Percentiles rank a stretch among this genome's conserved stretches.
Evolutionary conservation across 2,888 invertebrate genomes (phyloP).

Genomic region (Baccha elongata): DNA sequence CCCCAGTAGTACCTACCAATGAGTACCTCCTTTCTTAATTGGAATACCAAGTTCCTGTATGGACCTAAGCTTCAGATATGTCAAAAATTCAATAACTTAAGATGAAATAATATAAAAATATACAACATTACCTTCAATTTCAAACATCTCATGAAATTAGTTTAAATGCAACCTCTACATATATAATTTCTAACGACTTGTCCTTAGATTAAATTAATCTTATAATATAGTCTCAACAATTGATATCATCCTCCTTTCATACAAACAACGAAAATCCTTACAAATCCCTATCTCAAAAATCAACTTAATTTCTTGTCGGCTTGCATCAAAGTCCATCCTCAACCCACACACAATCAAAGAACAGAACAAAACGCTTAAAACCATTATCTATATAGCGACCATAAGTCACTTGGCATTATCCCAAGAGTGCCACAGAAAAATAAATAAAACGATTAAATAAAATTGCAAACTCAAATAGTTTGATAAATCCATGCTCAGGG

Average conservation of each 20-base stretch:
- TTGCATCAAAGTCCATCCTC: conserved; percentile 38
- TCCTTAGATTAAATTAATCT: too few relatives aligned
- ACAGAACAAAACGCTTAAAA: conserved; percentile 14
- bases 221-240: too few relatives aligned
- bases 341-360: conserved; percentile 5
- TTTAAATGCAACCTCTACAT: too few relatives aligned
- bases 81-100: too few relatives aligned
- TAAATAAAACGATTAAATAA: conserved; percentile 20
- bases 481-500: conserved; percentile 22
- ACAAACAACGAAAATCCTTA: conserved; percentile 21
- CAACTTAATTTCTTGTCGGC: conserved; percentile 32
- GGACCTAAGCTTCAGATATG: too few relatives aligned
- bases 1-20: too few relatives aligned
- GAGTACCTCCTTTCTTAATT: too few relatives aligned
- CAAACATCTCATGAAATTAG: too few relatives aligned
- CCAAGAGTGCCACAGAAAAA: not conserved
- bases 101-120: too few relatives aligned
- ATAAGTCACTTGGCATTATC: conserved; percentile 64
- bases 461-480: conserved; percentile 41
- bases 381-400: conserved; percentile 43
- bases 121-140: too few relatives aligned
- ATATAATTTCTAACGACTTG: too few relatives aligned
- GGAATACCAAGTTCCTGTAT: too few relatives aligned
- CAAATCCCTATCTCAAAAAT: conserved; percentile 42
- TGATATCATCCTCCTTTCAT: conserved; percentile 6